Evolutionary conservation across 30 jellyfish, hydroid and myxozoan species (phyloP).

Genomic region (Aurelia sp.): DNA sequence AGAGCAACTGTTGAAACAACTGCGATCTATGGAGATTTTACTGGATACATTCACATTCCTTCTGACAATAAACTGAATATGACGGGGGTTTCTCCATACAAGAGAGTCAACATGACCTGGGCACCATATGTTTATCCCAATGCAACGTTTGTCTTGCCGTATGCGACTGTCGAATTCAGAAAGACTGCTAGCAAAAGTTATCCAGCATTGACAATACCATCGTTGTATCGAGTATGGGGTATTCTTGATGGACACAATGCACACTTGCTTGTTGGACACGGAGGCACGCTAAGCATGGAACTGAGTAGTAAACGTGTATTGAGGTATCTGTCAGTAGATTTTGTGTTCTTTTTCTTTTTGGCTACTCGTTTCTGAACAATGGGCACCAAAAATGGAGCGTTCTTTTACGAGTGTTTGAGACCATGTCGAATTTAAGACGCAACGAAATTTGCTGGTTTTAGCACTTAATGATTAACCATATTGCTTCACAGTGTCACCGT

Average conservation of each 20-base stretch:
- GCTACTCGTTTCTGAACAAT: too few species aligned
- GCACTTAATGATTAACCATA: too few species aligned
- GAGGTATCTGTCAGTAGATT: not conserved
- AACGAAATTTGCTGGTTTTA: too few species aligned
- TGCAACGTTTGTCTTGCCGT: slow-evolving; percentile 52
- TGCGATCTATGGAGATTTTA: slow-evolving; percentile 53
- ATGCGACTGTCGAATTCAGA: slow-evolving; percentile 68
- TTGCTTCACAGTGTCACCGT: too few species aligned
- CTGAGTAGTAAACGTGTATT: slow-evolving; percentile 40
- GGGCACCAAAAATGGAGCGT: too few species aligned
- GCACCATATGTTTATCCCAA: slow-evolving; percentile 52
- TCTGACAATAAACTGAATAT: slow-evolving; percentile 51
- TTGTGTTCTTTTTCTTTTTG: too few species aligned
- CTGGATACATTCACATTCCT: slow-evolving; percentile 66
- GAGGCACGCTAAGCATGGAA: slow-evolving; percentile 50
- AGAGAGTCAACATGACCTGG: slow-evolving; percentile 73
- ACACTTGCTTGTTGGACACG: slow-evolving; percentile 71
- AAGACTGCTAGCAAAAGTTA: slow-evolving; percentile 45
- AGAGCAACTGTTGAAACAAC: slow-evolving; percentile 24
- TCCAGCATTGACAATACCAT: slow-evolving; percentile 58
- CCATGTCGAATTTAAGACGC: too few species aligned
- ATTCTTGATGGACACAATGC: slow-evolving; percentile 60
- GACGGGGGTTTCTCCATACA: slow-evolving; percentile 69
- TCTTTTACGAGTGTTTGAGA: too few species aligned
- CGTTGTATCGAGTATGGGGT: slow-evolving; percentile 50